Conservation (phyloP, 2,797 vertebrate genomes). For the Australoheros facetus region DNA sequence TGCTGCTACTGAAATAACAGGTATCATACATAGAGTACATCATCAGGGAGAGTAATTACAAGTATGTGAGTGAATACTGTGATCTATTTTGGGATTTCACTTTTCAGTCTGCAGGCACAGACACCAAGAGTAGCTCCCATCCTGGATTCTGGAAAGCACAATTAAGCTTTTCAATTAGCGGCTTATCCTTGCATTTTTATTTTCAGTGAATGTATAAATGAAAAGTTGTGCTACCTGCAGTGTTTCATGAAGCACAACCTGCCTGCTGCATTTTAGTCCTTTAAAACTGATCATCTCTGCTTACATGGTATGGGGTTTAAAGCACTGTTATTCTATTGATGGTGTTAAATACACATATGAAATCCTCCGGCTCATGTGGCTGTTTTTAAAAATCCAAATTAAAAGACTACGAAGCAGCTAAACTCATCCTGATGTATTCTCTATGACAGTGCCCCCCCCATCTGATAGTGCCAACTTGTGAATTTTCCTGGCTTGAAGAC, state of each 20-base stretch:
- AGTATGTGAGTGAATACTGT: neutral
- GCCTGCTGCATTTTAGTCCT: neutral
- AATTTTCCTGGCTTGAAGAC: no score
- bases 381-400: no score
- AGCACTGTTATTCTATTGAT: fast-evolving
- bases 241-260: neutral
- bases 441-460: no score
- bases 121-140: neutral
- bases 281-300: neutral
- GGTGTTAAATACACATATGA: neutral
- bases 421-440: neutral
- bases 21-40: neutral
- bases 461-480: no score
- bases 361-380: neutral
- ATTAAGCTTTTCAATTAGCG: neutral
- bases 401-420: neutral
- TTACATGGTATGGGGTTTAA: no score
- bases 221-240: neutral
- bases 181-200: neutral
- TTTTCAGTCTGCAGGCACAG: neutral
- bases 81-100: constrained; percentile 9
- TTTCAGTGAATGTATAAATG: neutral
- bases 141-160: neutral
- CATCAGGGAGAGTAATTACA: neutral
- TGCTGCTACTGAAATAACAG: neutral